Percentiles rank a stretch among this genome's conserved stretches.
Evolutionary conservation across 2,888 invertebrate genomes (phyloP).

Genomic region (Brenthis ino): DNA sequence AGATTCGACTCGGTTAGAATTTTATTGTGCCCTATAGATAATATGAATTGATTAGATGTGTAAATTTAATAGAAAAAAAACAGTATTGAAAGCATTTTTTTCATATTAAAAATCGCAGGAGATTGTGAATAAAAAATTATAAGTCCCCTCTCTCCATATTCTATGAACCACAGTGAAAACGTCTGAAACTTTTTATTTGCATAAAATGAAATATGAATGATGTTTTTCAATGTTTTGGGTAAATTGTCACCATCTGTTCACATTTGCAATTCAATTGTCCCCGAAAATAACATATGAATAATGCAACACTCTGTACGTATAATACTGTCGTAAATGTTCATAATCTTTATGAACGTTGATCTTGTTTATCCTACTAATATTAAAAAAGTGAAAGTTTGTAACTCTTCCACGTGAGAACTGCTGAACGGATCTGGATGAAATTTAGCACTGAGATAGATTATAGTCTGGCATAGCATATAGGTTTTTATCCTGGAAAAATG

Average conservation of each 20-base stretch:
- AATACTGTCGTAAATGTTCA: neutral
- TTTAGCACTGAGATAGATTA: no score
- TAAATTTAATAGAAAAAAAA: neutral
- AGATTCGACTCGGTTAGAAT: no score
- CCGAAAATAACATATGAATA: constrained; percentile 17
- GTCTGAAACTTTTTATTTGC: constrained; percentile 12
- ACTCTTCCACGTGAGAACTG: no score
- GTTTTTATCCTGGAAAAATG: no score
- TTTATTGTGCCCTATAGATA: no score
- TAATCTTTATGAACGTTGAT: neutral
- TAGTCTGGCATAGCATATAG: no score
- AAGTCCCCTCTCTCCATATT: neutral
- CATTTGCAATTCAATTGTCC: constrained; percentile 24
- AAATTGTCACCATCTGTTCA: constrained; percentile 15
- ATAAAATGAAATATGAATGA: constrained; percentile 24
- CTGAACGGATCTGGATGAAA: no score
- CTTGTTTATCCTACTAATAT: neutral
- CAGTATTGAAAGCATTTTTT: neutral
- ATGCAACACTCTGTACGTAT: constrained; percentile 2
- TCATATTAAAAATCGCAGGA: neutral
- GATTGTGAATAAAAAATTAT: neutral
- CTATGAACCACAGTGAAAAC: constrained; percentile 4
- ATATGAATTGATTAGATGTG: no score
- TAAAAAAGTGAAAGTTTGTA: no score
- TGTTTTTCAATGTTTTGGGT: constrained; percentile 27